Conservation (phyloP, 2,113 vertebrate genomes). For the Myiozetetes cayanensis region DNA sequence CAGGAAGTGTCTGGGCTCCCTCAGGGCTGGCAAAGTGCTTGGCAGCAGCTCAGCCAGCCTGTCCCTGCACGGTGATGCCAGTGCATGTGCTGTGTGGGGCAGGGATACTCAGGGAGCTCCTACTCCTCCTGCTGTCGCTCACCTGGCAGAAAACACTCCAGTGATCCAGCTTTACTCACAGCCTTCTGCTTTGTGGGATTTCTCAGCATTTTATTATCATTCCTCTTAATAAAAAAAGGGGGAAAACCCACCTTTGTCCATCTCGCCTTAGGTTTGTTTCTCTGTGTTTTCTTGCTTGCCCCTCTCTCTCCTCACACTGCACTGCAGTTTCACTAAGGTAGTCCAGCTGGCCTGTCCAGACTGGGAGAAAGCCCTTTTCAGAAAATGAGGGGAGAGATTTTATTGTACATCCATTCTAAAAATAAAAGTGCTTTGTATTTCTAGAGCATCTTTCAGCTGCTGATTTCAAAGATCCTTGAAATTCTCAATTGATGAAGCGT, state of each 20-base stretch:
- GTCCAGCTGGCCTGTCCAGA: not conserved
- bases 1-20: rapidly evolving
- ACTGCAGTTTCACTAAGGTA: not conserved
- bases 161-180: not conserved
- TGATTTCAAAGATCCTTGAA: constrained; percentile 32
- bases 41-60: rapidly evolving
- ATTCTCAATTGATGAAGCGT: not conserved
- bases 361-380: not conserved
- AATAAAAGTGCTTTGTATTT: not conserved
- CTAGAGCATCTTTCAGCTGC: not conserved
- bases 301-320: not conserved
- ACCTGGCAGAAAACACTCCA: not conserved
- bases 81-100: rapidly evolving
- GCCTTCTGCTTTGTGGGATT: not conserved
- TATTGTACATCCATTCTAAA: not conserved
- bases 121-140: not conserved
- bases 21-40: not conserved
- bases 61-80: rapidly evolving
- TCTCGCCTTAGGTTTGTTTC: not conserved
- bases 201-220: not conserved
- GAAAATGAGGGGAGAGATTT: not conserved
- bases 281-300: not conserved
- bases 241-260: not conserved
- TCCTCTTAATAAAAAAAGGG: not conserved
- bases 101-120: not conserved